Percentiles rank a stretch among this genome's conserved stretches.
These are phyloP conservation scores for Falco berigora DNA, from an alignment of 2,797 vertebrate species.

Conservation along the genomic window DNA sequence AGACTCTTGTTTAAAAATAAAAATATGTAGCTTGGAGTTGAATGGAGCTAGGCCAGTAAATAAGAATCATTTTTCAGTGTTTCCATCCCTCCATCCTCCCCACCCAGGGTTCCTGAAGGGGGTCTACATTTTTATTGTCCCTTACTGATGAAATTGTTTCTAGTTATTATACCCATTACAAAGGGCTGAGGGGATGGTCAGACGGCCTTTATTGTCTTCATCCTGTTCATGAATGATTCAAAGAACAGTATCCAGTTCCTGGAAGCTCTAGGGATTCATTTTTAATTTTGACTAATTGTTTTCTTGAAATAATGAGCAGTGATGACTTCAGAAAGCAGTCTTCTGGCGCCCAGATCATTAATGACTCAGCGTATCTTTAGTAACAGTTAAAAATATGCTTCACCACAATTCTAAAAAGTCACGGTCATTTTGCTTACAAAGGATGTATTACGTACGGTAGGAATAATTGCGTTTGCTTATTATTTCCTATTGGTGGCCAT, in stretches of 20 bases:
- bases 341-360: not conserved
- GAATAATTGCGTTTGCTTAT: not conserved
- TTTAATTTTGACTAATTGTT: conserved; percentile 27
- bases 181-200: not conserved
- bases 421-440: not conserved
- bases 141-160: not conserved
- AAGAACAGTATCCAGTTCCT: conserved; percentile 2
- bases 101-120: not conserved
- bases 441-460: not conserved
- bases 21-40: not conserved
- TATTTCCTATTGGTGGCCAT: not conserved
- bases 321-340: not conserved
- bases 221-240: conserved; percentile 1
- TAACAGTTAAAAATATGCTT: not conserved
- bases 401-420: not conserved
- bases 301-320: not conserved
- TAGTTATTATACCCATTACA: not conserved
- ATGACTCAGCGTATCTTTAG: not conserved
- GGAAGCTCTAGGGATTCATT: not conserved
- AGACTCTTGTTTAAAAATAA: not conserved
- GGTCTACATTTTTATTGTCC: not conserved
- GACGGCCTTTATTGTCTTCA: not conserved
- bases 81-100: not conserved
- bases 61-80: not conserved
- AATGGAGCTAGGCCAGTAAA: not conserved